These are phyloP conservation scores for Luscinia megarhynchos DNA, from an alignment of 2,797 vertebrate species.

Conservation along the genomic window DNA sequence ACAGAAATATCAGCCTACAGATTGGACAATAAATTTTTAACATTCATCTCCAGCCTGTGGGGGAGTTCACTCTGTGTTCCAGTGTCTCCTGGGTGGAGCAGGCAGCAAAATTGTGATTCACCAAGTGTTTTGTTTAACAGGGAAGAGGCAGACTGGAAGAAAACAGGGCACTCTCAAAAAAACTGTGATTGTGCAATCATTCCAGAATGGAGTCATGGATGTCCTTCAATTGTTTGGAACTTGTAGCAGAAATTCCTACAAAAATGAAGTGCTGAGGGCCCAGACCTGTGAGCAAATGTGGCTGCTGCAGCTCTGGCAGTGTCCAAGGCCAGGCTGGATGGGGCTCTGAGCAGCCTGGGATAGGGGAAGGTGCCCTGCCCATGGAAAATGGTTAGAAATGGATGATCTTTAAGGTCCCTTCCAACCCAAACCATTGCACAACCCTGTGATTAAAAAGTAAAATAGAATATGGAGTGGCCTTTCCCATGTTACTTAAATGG, in stretches of 20 bases:
- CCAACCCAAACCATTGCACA: background rate
- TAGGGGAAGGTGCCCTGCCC: background rate
- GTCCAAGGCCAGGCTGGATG: background rate
- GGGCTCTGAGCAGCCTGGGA: rapidly evolving
- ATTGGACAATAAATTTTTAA: conserved; percentile 29
- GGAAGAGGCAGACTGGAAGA: background rate
- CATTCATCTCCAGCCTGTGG: background rate
- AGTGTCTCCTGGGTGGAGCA: background rate
- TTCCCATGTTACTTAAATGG: background rate
- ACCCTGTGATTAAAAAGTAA: background rate
- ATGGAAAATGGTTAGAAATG: rapidly evolving
- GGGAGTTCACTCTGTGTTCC: background rate
- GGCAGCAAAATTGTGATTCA: background rate
- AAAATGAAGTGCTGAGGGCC: background rate
- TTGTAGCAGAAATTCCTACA: background rate
- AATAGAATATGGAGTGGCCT: background rate
- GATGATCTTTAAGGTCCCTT: background rate
- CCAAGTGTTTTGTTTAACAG: background rate
- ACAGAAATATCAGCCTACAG: background rate
- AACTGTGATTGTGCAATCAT: background rate
- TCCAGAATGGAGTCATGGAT: background rate
- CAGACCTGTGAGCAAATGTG: rapidly evolving
- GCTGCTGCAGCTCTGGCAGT: background rate
- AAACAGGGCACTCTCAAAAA: background rate
- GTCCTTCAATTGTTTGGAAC: background rate